Percentiles rank a stretch among this genome's conserved stretches.
Evolutionary conservation across 2,113 vertebrate species (phyloP).

Genomic region (Zosterops japonicus): DNA sequence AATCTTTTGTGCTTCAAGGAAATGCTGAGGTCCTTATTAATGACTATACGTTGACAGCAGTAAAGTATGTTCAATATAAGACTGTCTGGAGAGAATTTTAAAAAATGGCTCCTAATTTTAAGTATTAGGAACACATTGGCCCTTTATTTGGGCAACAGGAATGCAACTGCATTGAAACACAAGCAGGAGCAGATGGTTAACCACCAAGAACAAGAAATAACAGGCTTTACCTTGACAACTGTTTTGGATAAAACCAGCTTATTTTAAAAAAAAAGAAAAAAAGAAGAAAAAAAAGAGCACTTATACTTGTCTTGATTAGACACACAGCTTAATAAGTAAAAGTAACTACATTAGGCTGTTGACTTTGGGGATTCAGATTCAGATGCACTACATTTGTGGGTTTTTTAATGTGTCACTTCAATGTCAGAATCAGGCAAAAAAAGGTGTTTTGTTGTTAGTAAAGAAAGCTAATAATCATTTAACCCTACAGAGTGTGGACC

Average conservation of each 20-base stretch:
- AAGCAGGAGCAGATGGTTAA: conserved; percentile 24
- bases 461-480: conserved; percentile 4
- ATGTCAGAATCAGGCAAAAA: conserved; percentile 60
- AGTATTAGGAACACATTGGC: neutral
- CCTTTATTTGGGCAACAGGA: conserved; percentile 26
- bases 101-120: conserved; percentile 10
- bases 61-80: neutral
- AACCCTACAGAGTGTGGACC: conserved; percentile 5
- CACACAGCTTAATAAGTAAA: conserved; percentile 65
- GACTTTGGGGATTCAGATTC: conserved; percentile 71
- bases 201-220: conserved; percentile 34
- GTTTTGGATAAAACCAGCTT: conserved; percentile 56
- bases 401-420: conserved; percentile 68
- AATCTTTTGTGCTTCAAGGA: conserved; percentile 26
- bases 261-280: neutral
- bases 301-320: conserved; percentile 68
- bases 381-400: conserved; percentile 65
- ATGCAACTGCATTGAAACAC: neutral
- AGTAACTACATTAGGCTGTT: conserved; percentile 67
- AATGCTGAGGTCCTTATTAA: neutral
- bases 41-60: neutral
- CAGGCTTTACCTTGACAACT: conserved; percentile 51
- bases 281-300: conserved; percentile 17
- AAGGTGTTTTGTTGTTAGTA: conserved; percentile 45
- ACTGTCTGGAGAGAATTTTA: neutral